These are phyloP conservation scores for Goniozus legneri DNA, from an alignment of 1,140 invertebrate species.

Conservation along the genomic window DNA sequence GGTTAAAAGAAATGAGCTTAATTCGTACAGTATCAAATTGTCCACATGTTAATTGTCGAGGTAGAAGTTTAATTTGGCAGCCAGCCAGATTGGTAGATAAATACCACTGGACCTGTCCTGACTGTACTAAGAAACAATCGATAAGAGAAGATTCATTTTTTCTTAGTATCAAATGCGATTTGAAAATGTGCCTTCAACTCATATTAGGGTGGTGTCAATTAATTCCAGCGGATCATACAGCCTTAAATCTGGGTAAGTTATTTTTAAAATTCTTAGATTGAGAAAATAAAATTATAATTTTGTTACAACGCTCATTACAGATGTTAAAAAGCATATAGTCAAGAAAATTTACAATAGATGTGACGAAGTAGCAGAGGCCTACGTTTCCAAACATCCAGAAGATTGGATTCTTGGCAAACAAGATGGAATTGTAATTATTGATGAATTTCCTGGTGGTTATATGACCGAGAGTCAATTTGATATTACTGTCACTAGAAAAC, in stretches of 20 bases:
- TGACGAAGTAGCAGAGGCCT: conserved; percentile 43
- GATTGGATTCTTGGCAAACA: conserved; percentile 50
- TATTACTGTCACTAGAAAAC: conserved; percentile 29
- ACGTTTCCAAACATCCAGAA: conserved; percentile 43
- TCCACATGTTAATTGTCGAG: conserved; percentile 40
- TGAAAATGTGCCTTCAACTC: conserved; percentile 49
- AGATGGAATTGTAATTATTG: conserved; percentile 49
- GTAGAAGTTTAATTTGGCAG: conserved; percentile 45
- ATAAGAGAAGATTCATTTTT: conserved; percentile 54
- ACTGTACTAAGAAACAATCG: conserved; percentile 44
- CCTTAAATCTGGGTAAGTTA: conserved; percentile 36
- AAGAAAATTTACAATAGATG: conserved; percentile 51
- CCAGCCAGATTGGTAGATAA: conserved; percentile 53
- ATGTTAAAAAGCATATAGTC: conserved; percentile 48
- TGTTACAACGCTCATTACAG: conserved; percentile 36
- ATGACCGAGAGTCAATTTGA: conserved; percentile 40
- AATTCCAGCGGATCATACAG: conserved; percentile 38
- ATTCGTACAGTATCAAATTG: conserved; percentile 43
- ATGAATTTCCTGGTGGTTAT: conserved; percentile 53
- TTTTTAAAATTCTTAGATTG: neutral
- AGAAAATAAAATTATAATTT: neutral
- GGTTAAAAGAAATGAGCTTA: conserved; percentile 52
- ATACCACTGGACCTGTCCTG: conserved; percentile 51
- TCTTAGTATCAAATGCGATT: conserved; percentile 49
- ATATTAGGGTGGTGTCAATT: conserved; percentile 55